phyloP scores from a whole-genome alignment of 2,113 vertebrate genomes.

The Nycticorax nycticorax region DNA sequence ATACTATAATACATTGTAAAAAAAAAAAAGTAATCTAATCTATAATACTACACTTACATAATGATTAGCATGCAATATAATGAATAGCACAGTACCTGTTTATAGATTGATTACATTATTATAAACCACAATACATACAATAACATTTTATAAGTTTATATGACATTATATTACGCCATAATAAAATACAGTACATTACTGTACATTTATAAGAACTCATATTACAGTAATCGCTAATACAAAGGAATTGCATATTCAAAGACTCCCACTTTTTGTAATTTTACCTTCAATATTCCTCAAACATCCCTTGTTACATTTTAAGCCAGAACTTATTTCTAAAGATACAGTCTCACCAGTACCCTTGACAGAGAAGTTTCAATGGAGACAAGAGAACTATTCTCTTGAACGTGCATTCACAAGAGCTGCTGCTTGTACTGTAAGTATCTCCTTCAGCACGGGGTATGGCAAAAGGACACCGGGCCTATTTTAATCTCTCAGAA shows the following conservation, averaged over 20 bases:
- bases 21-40: not conserved
- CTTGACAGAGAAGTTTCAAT: not conserved
- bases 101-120: not conserved
- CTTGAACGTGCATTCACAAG: not conserved
- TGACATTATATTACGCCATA: not conserved
- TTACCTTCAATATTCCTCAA: not conserved
- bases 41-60: not conserved
- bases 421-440: not conserved
- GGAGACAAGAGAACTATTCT: not conserved
- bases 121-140: not conserved
- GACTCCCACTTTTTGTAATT: not conserved
- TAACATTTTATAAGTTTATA: not conserved
- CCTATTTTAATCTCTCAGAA: not conserved
- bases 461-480: not conserved
- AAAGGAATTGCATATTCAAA: not conserved
- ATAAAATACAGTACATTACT: not conserved
- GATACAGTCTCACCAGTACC: not conserved
- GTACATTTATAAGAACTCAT: not conserved
- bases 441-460: not conserved
- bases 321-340: not conserved
- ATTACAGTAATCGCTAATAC: not conserved
- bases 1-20: not conserved
- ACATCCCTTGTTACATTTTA: not conserved
- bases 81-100: not conserved
- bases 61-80: not conserved